These are phyloP conservation scores for Tapirus terrestris DNA, from an alignment of 2,113 vertebrate species.

Conservation along the genomic window DNA sequence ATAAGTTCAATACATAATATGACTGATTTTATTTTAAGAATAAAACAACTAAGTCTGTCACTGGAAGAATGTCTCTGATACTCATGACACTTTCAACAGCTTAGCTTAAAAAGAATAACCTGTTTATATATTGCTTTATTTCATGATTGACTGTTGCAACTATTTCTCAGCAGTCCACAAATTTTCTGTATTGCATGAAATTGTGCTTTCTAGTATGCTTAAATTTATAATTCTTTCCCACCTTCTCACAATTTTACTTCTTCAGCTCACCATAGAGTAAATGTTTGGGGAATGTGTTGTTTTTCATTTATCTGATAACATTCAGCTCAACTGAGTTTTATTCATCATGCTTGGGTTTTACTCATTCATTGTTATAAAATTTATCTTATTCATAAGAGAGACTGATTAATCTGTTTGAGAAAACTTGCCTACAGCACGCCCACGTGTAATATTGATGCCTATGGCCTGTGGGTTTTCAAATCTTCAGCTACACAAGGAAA, in stretches of 20 bases:
- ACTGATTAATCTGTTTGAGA: conserved; percentile 30
- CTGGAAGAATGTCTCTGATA: neutral
- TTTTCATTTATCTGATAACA: neutral
- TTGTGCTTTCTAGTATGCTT: neutral
- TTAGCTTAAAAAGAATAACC: neutral
- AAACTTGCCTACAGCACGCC: neutral
- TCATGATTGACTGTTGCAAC: neutral
- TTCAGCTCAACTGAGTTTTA: neutral
- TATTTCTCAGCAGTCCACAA: neutral
- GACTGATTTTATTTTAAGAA: neutral
- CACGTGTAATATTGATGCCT: neutral
- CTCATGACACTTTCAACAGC: neutral
- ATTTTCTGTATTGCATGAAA: neutral
- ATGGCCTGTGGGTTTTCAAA: neutral
- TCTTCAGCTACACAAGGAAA: neutral
- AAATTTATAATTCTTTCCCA: neutral
- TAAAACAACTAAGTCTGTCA: neutral
- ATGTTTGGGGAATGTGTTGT: neutral
- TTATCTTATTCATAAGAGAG: neutral
- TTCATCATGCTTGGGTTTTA: neutral
- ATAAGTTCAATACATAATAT: neutral
- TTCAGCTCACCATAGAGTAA: neutral
- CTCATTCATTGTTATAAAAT: conserved; percentile 32
- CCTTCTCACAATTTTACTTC: neutral
- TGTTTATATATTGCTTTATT: neutral